Base-by-base conservation (phyloP, 2,113 vertebrate genomes). In the Percina caprodes region DNA sequence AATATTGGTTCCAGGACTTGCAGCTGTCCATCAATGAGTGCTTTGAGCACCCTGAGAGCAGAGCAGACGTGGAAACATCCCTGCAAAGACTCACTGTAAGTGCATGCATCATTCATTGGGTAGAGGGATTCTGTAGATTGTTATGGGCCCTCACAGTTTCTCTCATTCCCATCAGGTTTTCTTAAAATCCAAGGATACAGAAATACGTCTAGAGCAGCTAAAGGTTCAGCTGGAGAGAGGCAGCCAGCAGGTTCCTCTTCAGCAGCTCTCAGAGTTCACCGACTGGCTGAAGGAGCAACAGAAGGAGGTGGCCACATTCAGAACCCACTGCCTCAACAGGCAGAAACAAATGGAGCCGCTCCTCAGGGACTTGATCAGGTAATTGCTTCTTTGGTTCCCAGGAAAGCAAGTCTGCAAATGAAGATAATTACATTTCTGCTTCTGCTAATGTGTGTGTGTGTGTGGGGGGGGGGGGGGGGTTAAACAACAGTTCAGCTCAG, bases 21-120 rank as follows among this genome's bases (percentile, higher is more conserved):
- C 96, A 96, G 89, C 72, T 97, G 21, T 96, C 93, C 11, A 94
- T 97, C 75, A 96, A 97, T 6, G 97, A 97, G 35, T 98, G 97
- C 80, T 99, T 98, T 82, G 96, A 98, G 69, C 92, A 95, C 48
- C 94, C 96, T 13, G 95, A 97, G 94, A 95, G 93, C 59, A 96
- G 93, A 86, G 42, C 19, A 0, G 82, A 92, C 13, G 65, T 96
- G 69, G 96, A 98, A 85, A 94, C 92, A 6, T 96, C 91, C 33
- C 88, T 96, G 58, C 94, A 96, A 46, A 96, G 90, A 79, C 94
- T 99, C 60, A 89, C 89, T 71, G 98, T 99, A 85, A 96, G 95
- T 77, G 11, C 9, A 35, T 5, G 12, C 4, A 23, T 15, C 10
- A 19, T 11, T 54, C 3, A 2, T 3, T 5, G 23, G 1, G 2